Base-by-base conservation (phyloP, 2,797 vertebrate species). In the Rachycentron canadum region DNA sequence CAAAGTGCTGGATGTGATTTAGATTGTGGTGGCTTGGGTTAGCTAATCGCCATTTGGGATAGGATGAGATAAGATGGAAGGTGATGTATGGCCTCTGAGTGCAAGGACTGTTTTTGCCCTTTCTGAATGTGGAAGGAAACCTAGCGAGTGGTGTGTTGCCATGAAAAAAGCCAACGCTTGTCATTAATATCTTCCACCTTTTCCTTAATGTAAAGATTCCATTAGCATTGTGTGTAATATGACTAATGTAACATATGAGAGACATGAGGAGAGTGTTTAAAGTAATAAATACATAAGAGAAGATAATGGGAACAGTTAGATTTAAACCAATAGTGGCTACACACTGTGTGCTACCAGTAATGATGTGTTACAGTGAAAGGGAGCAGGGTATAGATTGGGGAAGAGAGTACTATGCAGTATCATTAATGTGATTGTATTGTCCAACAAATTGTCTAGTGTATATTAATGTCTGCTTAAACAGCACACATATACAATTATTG, bases 21-120 rank as follows among this genome's bases (percentile, higher is more conserved):
- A 67, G 76, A 61, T 65, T 34, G 71, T 58, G 73, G 83, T 58
- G 75, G 77, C 69, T 45, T 71, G 61, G 87, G 87, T 88, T 87
- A 74, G 89, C 88, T 93, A 93, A 94, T 94, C 92, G 83, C 88
- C 79, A 79, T 87, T 86, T 87, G 81, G 89, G 82, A 81, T 70
- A 23, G 66, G 81, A 76, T 77, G 73, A 86, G 83, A 86, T 83
- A 82, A 89, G 78, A 85, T 64, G 63, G 62, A 79, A 69, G 7
- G 53, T 26, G 13, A 76, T 78, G 71, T 73, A 79, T 69, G 63
- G 76, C 66, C 80, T 82, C 69, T 25, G 61, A 85, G 73, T 30
- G 4, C 26, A 21, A 43, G 40, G 73, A 73, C 34, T 62, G 34
- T 53, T 83, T 82, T 67, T 72, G 62, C 69, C 75, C 59, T 81